phyloP scores from a whole-genome alignment of 2,888 invertebrate species.

The Epinotia bilunana region DNA sequence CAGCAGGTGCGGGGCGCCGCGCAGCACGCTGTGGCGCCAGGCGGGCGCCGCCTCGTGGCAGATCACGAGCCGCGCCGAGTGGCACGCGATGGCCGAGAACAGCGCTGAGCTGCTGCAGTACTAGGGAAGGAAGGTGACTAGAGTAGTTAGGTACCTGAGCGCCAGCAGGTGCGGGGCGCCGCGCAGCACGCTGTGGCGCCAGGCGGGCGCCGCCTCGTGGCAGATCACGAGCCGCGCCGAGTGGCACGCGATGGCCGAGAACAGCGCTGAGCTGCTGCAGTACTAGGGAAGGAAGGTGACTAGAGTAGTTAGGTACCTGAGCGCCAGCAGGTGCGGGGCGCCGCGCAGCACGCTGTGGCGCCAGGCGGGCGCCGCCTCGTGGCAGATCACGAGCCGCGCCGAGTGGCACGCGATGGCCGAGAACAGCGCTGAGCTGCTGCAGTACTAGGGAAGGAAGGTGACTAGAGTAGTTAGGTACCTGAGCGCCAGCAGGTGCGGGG shows the following conservation, averaged over 20 bases:
- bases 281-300: no score
- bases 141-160: constrained; percentile 41
- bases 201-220: constrained; percentile 99
- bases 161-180: constrained; percentile 95
- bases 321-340: constrained; percentile 92
- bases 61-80: constrained; percentile 94
- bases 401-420: constrained; percentile 94
- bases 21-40: constrained; percentile 97
- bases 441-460: no score
- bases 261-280: constrained; percentile 85
- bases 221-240: constrained; percentile 95
- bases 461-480: constrained; percentile 39
- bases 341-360: constrained; percentile 97
- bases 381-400: constrained; percentile 96
- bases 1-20: constrained; percentile 96
- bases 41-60: constrained; percentile 99
- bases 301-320: constrained; percentile 43
- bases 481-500: constrained; percentile 91
- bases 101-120: constrained; percentile 81
- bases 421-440: constrained; percentile 86
- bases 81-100: constrained; percentile 94
- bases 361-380: constrained; percentile 99
- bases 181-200: constrained; percentile 97
- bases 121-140: no score
- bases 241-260: constrained; percentile 94